Conservation (phyloP, 2,797 vertebrate species). For the Poecilia gillii region DNA sequence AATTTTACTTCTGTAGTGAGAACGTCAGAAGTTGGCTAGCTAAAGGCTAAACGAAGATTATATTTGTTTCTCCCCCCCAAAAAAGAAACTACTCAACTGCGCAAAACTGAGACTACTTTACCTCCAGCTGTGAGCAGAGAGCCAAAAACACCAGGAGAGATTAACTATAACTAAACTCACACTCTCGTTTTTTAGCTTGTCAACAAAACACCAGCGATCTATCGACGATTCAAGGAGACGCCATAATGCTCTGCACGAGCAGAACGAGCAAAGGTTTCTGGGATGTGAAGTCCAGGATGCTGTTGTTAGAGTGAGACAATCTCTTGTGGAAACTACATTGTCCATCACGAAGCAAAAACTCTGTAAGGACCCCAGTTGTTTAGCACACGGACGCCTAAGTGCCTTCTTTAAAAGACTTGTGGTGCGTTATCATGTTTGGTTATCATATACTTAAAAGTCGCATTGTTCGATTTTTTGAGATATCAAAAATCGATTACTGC, state of each 20-base stretch:
- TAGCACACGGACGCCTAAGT: slow-evolving; percentile 37
- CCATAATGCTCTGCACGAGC: slow-evolving; percentile 62
- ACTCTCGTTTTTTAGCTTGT: slow-evolving; percentile 48
- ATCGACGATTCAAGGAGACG: slow-evolving; percentile 72
- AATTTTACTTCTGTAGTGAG: not conserved
- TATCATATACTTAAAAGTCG: not conserved
- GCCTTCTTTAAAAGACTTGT: slow-evolving; percentile 55
- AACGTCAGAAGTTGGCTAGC: slow-evolving; percentile 33
- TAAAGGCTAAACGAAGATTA: slow-evolving; percentile 25
- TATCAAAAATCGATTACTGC: not conserved
- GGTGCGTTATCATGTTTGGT: no score
- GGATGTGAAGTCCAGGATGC: slow-evolving; percentile 63
- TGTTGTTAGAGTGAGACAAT: fast-evolving
- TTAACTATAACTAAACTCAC: fast-evolving
- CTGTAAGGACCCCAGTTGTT: slow-evolving; percentile 50
- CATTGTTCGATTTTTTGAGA: not conserved
- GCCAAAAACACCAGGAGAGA: fast-evolving
- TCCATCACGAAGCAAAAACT: fast-evolving
- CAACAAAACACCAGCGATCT: slow-evolving; percentile 65
- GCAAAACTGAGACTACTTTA: fast-evolving
- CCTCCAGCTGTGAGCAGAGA: fast-evolving
- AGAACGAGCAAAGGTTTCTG: slow-evolving; percentile 36
- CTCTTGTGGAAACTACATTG: slow-evolving; percentile 46
- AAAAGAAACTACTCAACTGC: not conserved
- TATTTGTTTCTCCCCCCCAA: not conserved